Evolutionary conservation across 2,888 invertebrate species (phyloP).

Genomic region (Blastobasis adustella): DNA sequence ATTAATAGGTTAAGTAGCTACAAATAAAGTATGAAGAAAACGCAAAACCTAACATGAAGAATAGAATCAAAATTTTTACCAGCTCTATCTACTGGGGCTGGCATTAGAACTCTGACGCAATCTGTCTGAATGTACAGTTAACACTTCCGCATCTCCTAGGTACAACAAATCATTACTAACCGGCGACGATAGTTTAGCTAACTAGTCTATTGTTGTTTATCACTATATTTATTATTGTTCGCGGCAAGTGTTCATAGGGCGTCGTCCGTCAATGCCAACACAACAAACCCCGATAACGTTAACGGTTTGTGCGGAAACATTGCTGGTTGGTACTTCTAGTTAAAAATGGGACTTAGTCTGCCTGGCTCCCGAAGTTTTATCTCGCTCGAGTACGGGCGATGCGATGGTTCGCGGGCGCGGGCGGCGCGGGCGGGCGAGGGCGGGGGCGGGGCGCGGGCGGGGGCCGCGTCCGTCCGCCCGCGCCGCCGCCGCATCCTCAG

Average conservation of each 20-base stretch:
- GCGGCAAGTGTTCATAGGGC: conserved; percentile 8
- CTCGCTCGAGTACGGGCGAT: conserved; percentile 53
- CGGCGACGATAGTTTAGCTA: no score
- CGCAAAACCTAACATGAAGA: no score
- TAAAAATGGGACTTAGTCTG: conserved; percentile 64
- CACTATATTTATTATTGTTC: neutral
- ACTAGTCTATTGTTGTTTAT: neutral
- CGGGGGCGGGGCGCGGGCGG: conserved; percentile 36
- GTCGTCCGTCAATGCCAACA: conserved; percentile 27
- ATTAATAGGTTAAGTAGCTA: no score
- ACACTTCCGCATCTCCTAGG: conserved; percentile 66
- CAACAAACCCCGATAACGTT: conserved; percentile 41
- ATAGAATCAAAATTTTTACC: no score
- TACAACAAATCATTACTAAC: conserved; percentile 5
- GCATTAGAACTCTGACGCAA: conserved; percentile 63
- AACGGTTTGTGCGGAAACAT: conserved; percentile 59
- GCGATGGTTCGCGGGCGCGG: conserved; percentile 31
- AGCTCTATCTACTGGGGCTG: no score
- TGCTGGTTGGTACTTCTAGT: conserved; percentile 41
- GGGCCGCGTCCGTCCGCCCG: conserved; percentile 66
- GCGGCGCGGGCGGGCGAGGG: conserved; percentile 32
- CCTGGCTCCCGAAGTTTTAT: conserved; percentile 65
- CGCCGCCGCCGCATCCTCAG: conserved; percentile 66
- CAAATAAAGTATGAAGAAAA: no score
- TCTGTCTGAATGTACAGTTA: conserved; percentile 45